Base-by-base conservation (phyloP, 1,140 invertebrate genomes). In the Cyrtorhinus lividipennis region DNA sequence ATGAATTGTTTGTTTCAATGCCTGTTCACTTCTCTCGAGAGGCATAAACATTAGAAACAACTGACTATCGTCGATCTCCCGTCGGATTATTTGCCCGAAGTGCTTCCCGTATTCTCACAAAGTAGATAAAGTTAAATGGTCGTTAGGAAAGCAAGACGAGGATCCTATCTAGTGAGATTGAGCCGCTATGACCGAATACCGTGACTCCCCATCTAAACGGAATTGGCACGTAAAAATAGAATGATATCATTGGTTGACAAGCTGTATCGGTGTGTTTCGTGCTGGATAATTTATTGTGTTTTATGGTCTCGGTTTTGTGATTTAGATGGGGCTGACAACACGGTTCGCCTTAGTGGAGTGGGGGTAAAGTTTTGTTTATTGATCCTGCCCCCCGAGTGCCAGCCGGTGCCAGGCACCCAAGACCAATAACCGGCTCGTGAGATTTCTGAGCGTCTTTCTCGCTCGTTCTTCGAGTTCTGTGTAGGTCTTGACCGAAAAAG, bases 251-350 rank as follows among this genome's bases (percentile, higher is more conserved):
- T 59, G 24, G 58, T 59, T 59, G 58, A 59, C 56, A 26, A 58
- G 56, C 56, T 13, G 24, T 59, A 30, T 30, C 27, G 58, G 27
- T 30, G 44, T 24, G 45, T 46, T 62, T 53, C 61, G 61, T 62
- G 61, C 45, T 44, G 61, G 61, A 53, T 62, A 62, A 62, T 62
- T 62, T 62, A 62, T 62, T 62, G 61, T 48, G n/a, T 53, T 62
- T 62, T 62, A 62, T 62, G 61, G 44, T 53, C 46, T 12, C 18
- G 46, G 48, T 22, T 53, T 53, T 62, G 61, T 62, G 61, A 62
- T 62, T 62, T 62, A 62, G 61, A 62, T 53, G 18, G n/a, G 61
- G 2, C 61, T 56, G 24, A 53, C 48, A 53, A 62, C 30, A 1
- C 10, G 48, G 10, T 12, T 53, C 48, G 48, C 10, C 3, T 53